Conservation (phyloP, 2,113 vertebrate genomes). For the Bambusicola thoracicus region DNA sequence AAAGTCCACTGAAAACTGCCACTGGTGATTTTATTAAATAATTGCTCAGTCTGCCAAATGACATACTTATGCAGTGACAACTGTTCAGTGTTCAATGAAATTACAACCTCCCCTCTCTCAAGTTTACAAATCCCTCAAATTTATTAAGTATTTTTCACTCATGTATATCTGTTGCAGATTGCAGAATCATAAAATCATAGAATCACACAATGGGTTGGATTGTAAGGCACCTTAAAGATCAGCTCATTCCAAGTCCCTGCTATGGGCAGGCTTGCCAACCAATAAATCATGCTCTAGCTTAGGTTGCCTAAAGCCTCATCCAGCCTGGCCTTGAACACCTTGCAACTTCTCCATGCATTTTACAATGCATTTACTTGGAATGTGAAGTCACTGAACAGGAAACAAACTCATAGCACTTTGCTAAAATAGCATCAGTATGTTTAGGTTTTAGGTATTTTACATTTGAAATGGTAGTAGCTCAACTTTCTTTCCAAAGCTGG, state of each 20-base stretch:
- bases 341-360: background rate
- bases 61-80: background rate
- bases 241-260: background rate
- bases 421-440: background rate
- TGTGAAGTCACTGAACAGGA: background rate
- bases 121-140: background rate
- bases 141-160: background rate
- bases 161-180: background rate
- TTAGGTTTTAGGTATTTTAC: background rate
- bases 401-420: background rate
- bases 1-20: background rate
- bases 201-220: background rate
- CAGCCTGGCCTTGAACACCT: background rate
- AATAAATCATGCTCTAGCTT: background rate
- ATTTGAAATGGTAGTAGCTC: background rate
- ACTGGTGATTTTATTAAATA: background rate
- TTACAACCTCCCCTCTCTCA: background rate
- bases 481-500: background rate
- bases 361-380: background rate
- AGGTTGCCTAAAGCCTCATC: background rate
- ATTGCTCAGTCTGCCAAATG: background rate
- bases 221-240: background rate
- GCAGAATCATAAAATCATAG: background rate
- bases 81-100: slow-evolving; percentile 2
- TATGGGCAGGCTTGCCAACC: too few species aligned